These are phyloP conservation scores for Schrankia costaestrigalis DNA, from an alignment of 2,888 invertebrate genomes.

Conservation along the genomic window DNA sequence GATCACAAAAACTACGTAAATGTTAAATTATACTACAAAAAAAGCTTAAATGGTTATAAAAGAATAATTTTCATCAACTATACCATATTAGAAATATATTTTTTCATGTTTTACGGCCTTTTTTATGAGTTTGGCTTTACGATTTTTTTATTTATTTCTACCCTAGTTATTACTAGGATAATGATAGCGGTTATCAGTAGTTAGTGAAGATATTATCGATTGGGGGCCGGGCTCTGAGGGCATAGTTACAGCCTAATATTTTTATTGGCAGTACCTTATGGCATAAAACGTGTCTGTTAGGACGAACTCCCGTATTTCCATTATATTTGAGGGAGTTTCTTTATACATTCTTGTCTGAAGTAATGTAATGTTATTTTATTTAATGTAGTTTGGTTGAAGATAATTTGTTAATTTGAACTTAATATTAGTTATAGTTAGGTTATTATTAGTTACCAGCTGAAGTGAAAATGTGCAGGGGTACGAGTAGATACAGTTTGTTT, in stretches of 20 bases:
- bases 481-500: too few species aligned
- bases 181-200: conserved; percentile 38
- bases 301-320: conserved; percentile 9
- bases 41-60: conserved; percentile 23
- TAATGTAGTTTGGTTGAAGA: too few species aligned
- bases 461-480: too few species aligned
- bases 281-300: conserved; percentile 15
- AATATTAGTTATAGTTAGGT: too few species aligned
- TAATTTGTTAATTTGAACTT: too few species aligned
- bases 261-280: conserved; percentile 30
- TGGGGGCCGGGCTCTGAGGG: conserved; percentile 16
- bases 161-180: conserved; percentile 25
- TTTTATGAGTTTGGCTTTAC: conserved; percentile 39
- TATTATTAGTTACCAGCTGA: too few species aligned
- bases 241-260: conserved; percentile 16
- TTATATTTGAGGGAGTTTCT: too few species aligned
- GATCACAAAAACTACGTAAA: too few species aligned
- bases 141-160: conserved; percentile 47
- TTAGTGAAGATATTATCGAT: conserved; percentile 30
- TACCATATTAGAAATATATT: conserved; percentile 32
- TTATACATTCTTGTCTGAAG: too few species aligned
- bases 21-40: conserved; percentile 14
- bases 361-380: too few species aligned
- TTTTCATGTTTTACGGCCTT: conserved; percentile 10
- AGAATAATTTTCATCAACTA: conserved; percentile 25